Evolutionary conservation across 2,888 invertebrate genomes (phyloP).

Genomic region (Caenorhabditis wallacei): DNA sequence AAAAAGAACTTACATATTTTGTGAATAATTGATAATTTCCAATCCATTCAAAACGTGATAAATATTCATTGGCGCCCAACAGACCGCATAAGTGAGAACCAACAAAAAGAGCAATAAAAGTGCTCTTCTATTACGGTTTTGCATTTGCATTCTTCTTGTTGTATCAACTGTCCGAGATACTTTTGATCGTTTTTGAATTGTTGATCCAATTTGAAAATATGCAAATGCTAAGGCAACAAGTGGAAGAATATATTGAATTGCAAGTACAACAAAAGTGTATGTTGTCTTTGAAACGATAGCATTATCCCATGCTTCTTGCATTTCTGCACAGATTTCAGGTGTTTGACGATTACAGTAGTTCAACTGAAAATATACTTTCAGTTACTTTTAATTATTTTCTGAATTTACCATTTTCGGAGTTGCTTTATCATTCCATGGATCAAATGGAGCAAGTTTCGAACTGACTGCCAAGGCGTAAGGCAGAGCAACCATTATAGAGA

Average conservation of each 20-base stretch:
- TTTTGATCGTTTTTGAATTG: slow-evolving; percentile 76
- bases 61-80: slow-evolving; percentile 93
- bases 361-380: slow-evolving; percentile 38
- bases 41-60: slow-evolving; percentile 86
- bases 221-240: slow-evolving; percentile 78
- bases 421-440: slow-evolving; percentile 75
- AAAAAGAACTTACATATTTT: slow-evolving; percentile 72
- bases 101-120: slow-evolving; percentile 92
- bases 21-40: slow-evolving; percentile 80
- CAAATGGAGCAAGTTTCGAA: slow-evolving; percentile 76
- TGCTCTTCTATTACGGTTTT: slow-evolving; percentile 86
- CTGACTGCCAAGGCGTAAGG: slow-evolving; percentile 81
- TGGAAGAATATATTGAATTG: slow-evolving; percentile 78
- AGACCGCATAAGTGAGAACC: slow-evolving; percentile 91
- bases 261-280: slow-evolving; percentile 78
- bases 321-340: slow-evolving; percentile 65
- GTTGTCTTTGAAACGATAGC: slow-evolving; percentile 75
- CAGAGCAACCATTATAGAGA: slow-evolving; percentile 78
- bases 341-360: slow-evolving; percentile 48
- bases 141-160: slow-evolving; percentile 69
- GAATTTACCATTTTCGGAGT: slow-evolving; percentile 65
- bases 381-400: not conserved
- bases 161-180: slow-evolving; percentile 70
- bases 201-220: slow-evolving; percentile 82
- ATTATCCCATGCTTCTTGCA: slow-evolving; percentile 75